Conservation (phyloP, 2,888 invertebrate species). For the Polylopha cassiicola region DNA sequence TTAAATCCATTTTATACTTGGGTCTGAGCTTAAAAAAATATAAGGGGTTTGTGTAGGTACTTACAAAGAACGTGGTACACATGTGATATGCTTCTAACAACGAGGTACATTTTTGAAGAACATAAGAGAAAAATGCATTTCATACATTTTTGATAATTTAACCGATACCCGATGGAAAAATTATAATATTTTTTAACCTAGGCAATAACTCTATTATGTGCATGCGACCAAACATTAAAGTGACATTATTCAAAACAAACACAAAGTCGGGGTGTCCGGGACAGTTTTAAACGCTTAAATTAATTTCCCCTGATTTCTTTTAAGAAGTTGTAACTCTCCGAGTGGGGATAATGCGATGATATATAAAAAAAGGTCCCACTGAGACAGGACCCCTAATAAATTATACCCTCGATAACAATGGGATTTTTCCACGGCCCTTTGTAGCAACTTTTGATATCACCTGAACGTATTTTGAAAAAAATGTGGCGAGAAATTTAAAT, state of each 20-base stretch:
- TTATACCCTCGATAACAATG: conserved; percentile 78
- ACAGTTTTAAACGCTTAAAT: conserved; percentile 74
- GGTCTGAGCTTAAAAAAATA: too few relatives aligned
- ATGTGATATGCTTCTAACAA: too few relatives aligned
- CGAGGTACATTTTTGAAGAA: too few relatives aligned
- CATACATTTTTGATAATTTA: too few relatives aligned
- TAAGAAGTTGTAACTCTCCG: conserved; percentile 76
- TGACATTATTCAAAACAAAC: conserved; percentile 61
- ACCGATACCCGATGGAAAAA: too few relatives aligned
- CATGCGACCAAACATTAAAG: conserved; percentile 25
- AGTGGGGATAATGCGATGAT: conserved; percentile 78
- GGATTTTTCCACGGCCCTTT: conserved; percentile 73
- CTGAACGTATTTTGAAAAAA: conserved; percentile 53
- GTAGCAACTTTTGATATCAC: conserved; percentile 77
- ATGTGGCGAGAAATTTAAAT: conserved; percentile 23
- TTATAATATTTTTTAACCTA: too few relatives aligned
- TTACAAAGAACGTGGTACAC: too few relatives aligned
- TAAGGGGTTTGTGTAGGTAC: too few relatives aligned
- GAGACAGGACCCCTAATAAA: conserved; percentile 73
- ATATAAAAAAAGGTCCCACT: conserved; percentile 76
- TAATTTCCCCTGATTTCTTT: conserved; percentile 76
- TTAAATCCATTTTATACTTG: too few relatives aligned
- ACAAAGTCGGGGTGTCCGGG: conserved; percentile 66
- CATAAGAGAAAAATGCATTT: too few relatives aligned
- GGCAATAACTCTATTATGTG: too few relatives aligned